Percentiles rank a stretch among this genome's conserved stretches.
These are phyloP conservation scores for Pseudococcus jackbeardsleyi DNA, from an alignment of 2,888 invertebrate genomes.

Conservation along the genomic window DNA sequence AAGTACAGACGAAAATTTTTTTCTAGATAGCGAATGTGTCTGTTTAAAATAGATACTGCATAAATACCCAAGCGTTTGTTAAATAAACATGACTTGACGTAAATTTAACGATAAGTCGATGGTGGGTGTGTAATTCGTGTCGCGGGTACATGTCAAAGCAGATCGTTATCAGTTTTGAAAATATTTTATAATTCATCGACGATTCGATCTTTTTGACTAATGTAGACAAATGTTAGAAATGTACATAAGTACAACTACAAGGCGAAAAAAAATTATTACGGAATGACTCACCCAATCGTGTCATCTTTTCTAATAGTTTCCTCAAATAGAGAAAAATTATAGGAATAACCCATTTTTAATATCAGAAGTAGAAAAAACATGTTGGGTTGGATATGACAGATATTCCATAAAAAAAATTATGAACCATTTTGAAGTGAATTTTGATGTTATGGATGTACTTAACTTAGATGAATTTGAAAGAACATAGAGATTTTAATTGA, in stretches of 20 bases:
- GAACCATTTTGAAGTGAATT: too few species aligned
- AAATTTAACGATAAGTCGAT: neutral
- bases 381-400: too few species aligned
- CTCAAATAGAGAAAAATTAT: too few species aligned
- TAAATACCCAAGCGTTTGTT: neutral
- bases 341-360: too few species aligned
- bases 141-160: neutral
- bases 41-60: neutral
- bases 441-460: too few species aligned
- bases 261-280: neutral
- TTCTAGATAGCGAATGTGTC: neutral
- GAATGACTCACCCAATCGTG: neutral
- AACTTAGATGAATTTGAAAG: too few species aligned
- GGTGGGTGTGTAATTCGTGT: neutral
- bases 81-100: constrained; percentile 19
- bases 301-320: neutral
- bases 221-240: neutral
- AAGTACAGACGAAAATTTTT: neutral
- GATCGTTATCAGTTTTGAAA: neutral
- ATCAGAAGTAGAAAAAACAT: too few species aligned
- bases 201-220: neutral
- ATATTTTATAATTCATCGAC: neutral
- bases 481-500: too few species aligned
- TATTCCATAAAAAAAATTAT: too few species aligned
- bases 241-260: too few species aligned